phyloP scores from a whole-genome alignment of 2,113 vertebrate species.

The Gobius niger region DNA sequence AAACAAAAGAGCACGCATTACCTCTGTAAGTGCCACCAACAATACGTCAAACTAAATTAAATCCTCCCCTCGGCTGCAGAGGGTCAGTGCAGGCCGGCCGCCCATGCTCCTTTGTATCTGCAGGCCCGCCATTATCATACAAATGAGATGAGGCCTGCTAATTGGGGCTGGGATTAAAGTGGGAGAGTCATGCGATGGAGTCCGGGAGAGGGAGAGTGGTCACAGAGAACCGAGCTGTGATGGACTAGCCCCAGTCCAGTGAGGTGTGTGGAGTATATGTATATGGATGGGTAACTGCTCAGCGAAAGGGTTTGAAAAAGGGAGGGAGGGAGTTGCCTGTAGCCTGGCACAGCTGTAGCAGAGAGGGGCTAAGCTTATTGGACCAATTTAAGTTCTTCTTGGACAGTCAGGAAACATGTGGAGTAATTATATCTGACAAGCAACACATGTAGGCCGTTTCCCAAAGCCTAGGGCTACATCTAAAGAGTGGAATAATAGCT shows the following conservation, averaged over 20 bases:
- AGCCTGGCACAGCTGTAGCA: too few relatives aligned
- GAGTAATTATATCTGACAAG: too few relatives aligned
- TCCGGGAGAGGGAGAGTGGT: conserved; percentile 31
- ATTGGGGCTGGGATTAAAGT: conserved; percentile 74
- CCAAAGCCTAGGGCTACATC: too few relatives aligned
- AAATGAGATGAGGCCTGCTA: conserved; percentile 78
- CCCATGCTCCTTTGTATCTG: conserved; percentile 29
- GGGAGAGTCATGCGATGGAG: conserved; percentile 35
- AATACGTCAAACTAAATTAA: conserved; percentile 47
- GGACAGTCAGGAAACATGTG: too few relatives aligned
- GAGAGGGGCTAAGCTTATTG: too few relatives aligned
- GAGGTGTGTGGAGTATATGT: too few relatives aligned
- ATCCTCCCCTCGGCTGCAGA: conserved; percentile 29
- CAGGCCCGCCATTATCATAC: conserved; percentile 77
- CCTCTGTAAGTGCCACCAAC: conserved; percentile 44
- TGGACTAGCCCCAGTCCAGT: conserved; percentile 14
- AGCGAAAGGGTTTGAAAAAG: too few relatives aligned
- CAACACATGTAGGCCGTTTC: too few relatives aligned
- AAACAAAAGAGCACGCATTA: conserved; percentile 49
- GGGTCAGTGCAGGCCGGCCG: conserved; percentile 50
- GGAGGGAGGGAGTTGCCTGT: too few relatives aligned
- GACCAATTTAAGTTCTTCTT: too few relatives aligned
- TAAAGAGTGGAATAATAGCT: too few relatives aligned
- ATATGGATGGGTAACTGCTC: too few relatives aligned
- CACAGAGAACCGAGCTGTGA: conserved; percentile 23